Base-by-base conservation (phyloP, 1,140 invertebrate genomes). In the Cecropterus lyciades region DNA sequence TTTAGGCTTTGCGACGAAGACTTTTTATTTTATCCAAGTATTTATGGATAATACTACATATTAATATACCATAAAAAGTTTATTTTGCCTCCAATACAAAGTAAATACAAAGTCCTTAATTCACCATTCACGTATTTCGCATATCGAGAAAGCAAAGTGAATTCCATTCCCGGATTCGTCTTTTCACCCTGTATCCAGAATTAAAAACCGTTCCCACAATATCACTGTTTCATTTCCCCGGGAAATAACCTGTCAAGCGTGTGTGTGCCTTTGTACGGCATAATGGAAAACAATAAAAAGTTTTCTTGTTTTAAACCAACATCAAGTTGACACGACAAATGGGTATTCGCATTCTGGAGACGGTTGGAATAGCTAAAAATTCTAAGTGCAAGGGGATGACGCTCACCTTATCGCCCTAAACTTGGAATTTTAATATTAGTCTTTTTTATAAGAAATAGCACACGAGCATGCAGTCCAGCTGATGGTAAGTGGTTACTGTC, bases 281-380 rank as follows among this genome's bases (percentile, higher is more conserved):
- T 67, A 67, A 55, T 64, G 59, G 64, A 16, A 42, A 52, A 65
- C 59, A 70, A 67, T 73, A 73, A 70, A 73, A 73, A 67, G 52
- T 70, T 70, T 67, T 60, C 71, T 70, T 70, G 55, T 66, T 69
- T 69, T 69, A 73, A 64, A 67, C 67, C 43, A 51, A 63, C 37
- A 51, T 55, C 57, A 53, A 57, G 40, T 57, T 33, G 52, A 55
- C 14, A 60, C 60, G 64, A 70, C 59, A 59, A 60, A 59, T 65
- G 42, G 60, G 20, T n/a, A 37, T 40, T 55, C 27, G 56, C 56
- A 65, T 67, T 53, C 59, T 15, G n/a, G 37, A 16, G n/a, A 20
- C 1, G 40, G 15, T n/a, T 16, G 24, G 8, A 56, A 14, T 15
- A 43, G 16, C 7, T 33, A 10, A 1, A 5, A 24, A 3, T 33